These are phyloP conservation scores for Heliconius sara DNA, from an alignment of 2,888 invertebrate genomes.

Conservation along the genomic window DNA sequence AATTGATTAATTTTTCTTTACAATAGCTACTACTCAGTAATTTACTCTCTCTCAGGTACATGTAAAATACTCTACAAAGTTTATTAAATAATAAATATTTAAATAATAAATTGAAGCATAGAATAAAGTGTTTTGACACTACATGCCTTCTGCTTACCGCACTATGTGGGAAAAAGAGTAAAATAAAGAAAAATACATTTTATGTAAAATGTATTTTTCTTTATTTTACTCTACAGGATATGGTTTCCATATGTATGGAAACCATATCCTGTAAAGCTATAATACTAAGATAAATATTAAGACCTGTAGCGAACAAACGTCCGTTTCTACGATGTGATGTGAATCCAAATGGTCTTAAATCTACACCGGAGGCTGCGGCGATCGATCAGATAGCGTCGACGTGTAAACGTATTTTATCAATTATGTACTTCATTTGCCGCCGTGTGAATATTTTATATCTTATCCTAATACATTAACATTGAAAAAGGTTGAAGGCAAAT, in stretches of 20 bases:
- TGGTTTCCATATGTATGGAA: too few species aligned
- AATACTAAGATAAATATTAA: neutral
- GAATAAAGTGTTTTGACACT: neutral
- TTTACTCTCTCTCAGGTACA: too few species aligned
- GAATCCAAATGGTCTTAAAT: conserved; percentile 35
- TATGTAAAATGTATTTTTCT: too few species aligned
- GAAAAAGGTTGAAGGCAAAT: too few species aligned
- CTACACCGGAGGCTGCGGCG: conserved; percentile 30
- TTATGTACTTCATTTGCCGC: neutral
- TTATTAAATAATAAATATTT: neutral
- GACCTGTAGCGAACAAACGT: conserved; percentile 13
- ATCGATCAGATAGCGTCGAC: conserved; percentile 37
- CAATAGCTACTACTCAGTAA: too few species aligned
- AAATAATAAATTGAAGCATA: neutral
- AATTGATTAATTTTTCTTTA: neutral
- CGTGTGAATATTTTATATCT: neutral
- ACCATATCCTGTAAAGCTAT: neutral
- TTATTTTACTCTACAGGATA: neutral
- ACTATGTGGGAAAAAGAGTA: neutral
- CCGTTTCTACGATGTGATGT: conserved; percentile 22
- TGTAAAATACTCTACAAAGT: too few species aligned
- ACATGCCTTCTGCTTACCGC: neutral
- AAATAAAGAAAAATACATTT: neutral
- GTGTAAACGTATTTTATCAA: conserved; percentile 24
- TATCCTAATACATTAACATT: neutral